A percentile compares a stretch with the other conserved stretches of the same genome.
phyloP scores from a whole-genome alignment of 2,888 invertebrate species.

The Aspidapion aeneum region DNA sequence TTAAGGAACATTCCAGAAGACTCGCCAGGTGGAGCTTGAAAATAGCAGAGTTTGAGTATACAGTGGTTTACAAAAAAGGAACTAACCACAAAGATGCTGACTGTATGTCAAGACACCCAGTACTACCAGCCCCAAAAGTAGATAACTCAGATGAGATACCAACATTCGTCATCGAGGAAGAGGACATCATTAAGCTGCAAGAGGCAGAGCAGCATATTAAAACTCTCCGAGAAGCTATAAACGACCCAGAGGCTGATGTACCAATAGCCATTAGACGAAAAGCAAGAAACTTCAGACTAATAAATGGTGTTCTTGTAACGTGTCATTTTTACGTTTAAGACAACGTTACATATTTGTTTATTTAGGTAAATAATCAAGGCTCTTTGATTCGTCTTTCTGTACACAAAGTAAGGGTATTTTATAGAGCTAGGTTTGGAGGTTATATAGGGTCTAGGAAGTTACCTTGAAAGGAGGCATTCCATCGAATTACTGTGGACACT shows the following conservation, averaged over 20 bases:
- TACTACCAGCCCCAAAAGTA: background rate
- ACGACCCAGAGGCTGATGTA: background rate
- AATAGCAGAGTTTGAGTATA: background rate
- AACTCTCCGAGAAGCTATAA: background rate
- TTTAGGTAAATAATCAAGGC: too few relatives aligned
- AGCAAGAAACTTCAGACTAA: background rate
- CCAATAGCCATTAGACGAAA: background rate
- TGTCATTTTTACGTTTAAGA: too few relatives aligned
- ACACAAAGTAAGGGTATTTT: too few relatives aligned
- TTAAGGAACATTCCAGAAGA: background rate
- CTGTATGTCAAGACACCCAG: background rate
- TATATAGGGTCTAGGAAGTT: too few relatives aligned
- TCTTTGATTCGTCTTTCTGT: too few relatives aligned
- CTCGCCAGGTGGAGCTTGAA: background rate
- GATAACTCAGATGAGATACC: background rate
- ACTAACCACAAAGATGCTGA: too few relatives aligned
- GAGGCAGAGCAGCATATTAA: background rate
- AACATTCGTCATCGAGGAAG: background rate
- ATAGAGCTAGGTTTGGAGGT: too few relatives aligned
- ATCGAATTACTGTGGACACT: too few relatives aligned
- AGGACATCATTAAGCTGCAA: too few relatives aligned
- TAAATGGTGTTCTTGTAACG: background rate
- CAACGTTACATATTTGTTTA: too few relatives aligned
- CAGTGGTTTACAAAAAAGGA: background rate
- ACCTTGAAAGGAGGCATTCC: too few relatives aligned